Conservation (phyloP, 2,797 vertebrate genomes). For the Enteromius treurensis region DNA sequence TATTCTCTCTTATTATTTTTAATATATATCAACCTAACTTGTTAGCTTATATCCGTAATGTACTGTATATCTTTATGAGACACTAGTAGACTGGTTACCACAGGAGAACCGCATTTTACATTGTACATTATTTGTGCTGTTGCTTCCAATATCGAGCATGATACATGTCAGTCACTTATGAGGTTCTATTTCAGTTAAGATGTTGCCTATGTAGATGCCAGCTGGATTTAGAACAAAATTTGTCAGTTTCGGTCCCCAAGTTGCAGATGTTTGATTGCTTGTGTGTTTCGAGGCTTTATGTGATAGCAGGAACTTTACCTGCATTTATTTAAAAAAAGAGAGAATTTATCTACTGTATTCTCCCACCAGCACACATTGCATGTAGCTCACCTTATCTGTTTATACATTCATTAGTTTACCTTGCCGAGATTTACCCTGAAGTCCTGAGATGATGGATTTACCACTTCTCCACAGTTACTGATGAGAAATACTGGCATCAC, state of each 20-base stretch:
- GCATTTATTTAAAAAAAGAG: constrained; percentile 4
- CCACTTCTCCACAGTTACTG: constrained; percentile 22
- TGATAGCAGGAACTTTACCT: background rate
- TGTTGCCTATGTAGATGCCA: background rate
- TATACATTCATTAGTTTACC: constrained; percentile 54
- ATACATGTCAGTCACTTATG: background rate
- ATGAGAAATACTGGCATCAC: constrained; percentile 20
- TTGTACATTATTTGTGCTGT: background rate
- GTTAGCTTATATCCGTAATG: background rate
- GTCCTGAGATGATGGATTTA: constrained; percentile 34
- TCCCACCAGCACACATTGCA: background rate
- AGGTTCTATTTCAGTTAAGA: background rate
- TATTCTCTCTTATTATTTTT: too few species aligned
- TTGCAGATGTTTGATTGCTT: background rate
- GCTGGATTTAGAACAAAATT: background rate
- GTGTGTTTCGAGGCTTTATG: background rate
- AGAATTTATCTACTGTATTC: constrained; percentile 33
- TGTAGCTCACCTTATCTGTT: constrained; percentile 46
- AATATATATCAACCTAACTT: background rate
- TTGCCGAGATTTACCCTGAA: constrained; percentile 41
- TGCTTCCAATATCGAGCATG: background rate
- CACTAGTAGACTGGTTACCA: background rate
- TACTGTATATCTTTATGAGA: background rate
- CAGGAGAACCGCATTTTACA: background rate
- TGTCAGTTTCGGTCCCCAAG: background rate